phyloP scores from a whole-genome alignment of 2,888 invertebrate genomes.

The Atethmia centrago region DNA sequence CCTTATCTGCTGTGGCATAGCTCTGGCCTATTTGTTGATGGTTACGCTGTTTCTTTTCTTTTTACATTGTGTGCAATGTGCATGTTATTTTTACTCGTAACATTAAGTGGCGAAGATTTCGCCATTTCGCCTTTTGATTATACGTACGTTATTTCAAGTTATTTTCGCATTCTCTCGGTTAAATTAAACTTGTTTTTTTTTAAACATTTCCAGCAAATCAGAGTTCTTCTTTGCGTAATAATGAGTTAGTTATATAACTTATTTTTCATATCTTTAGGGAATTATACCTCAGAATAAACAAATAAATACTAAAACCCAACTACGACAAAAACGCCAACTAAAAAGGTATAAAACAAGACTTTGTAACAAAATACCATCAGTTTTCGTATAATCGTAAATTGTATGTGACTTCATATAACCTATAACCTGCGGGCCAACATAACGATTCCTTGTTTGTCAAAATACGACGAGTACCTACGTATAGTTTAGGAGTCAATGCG shows the following conservation, averaged over 20 bases:
- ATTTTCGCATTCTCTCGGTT: not conserved
- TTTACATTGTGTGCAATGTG: constrained; percentile 1
- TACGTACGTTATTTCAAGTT: not conserved
- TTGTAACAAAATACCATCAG: no score
- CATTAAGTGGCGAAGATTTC: not conserved
- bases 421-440: no score
- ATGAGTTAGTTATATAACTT: not conserved
- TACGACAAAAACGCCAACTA: no score
- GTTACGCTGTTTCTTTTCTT: not conserved
- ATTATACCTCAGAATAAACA: not conserved
- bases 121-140: not conserved
- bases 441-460: no score
- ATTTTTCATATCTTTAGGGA: not conserved
- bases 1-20: constrained; percentile 1
- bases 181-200: not conserved
- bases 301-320: no score
- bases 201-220: not conserved
- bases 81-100: constrained; percentile 19
- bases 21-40: constrained; percentile 14
- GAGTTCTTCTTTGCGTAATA: not conserved
- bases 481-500: no score
- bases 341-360: no score
- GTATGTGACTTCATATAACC: no score
- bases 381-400: no score
- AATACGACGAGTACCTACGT: no score